Base-by-base conservation (phyloP, 2,113 vertebrate species). In the Malaclemys terrapin region DNA sequence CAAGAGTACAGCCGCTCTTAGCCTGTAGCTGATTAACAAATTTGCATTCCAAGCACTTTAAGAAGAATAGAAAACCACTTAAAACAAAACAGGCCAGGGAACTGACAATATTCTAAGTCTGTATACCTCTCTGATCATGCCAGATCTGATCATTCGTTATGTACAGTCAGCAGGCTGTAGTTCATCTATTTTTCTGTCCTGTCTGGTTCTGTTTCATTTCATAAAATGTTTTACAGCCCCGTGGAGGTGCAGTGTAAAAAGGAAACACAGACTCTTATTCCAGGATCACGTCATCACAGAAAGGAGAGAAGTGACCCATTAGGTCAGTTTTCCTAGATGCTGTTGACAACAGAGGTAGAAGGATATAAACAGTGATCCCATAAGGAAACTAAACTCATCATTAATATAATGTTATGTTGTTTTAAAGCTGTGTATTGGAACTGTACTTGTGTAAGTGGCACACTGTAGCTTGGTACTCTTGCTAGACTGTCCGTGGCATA, bases 1-100 rank as follows among this genome's bases (percentile, higher is more conserved):
- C 14, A 1, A 9, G 57, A 81, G 82, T 10, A 31, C 52, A 13
- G 0, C 0, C 8, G 1, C n/a, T 79, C 8, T 1, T 14, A n/a
- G 82, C 50, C 80, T 38, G 27, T 81, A 20, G 54, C 31, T 31
- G 69, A 16, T 17, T 59, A 9, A 16, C 3, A 1, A 2, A 4
- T 1, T 72, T 7, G 31, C 65, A 14, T 47, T 27, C n/a, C 24
- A 6, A 1, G 38, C 47, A 62, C 31, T 86, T 4, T 38, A 11
- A 79, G 76, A 31, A 50, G 17, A 47, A 45, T 12, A 12, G 65
- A n/a, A 62, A 22, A 16, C 11, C 7, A 25, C 24, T 35, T 42
- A 42, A 42, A 42, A 42, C 42, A 42, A 42, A 42, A 42, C 42
- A 42, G 42, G 42, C 42, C 42, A 42, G 42, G 42, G 42, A 42